Base-by-base conservation (phyloP, 2,888 invertebrate genomes). In the Archips xylosteana region DNA sequence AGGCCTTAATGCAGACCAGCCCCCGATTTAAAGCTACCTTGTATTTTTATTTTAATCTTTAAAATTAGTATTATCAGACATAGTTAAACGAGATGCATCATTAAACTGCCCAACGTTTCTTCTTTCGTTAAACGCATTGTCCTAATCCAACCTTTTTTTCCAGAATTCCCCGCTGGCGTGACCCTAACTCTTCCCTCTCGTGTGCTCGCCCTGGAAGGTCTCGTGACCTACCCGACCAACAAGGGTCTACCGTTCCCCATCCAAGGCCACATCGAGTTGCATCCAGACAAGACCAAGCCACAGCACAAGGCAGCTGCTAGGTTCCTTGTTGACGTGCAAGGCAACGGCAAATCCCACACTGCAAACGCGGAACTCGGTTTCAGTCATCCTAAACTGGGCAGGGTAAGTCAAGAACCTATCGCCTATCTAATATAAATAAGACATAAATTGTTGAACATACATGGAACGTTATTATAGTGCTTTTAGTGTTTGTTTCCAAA, bases 221-320 rank as follows among this genome's bases (percentile, higher is more conserved):
- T 88, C 0, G 91, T 95, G n/a, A 83, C 89, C 8, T 88, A 92
- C 78, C 95, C 95, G 0, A 85, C 88, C 0, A 83, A 87, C 81
- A 88, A 91, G 71, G 82, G 83, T 0, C 68, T 95, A 36, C 95
- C 95, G 0, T 96, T 96, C 78, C 95, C 95, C 42, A 93, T 96
- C 78, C 95, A 95, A 70, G 95, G 96, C 10, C 97, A 97, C 68
- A 80, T 96, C 5, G 91, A 93, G 9, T 90, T 97, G 57, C 97
- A 96, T 85, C 87, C 97, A 68, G 96, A 98, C 90, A 97, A 97
- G 85, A 95, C 95, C 81, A 95, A 96, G 77, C 97, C 97, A 0
- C 95, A 96, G n/a, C 95, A 96, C 78, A 97, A 96, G 83, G 95
- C 96, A 0, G 93, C 95, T 0, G 82, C 96, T 0, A 89, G 93